Evolutionary conservation across 2,797 vertebrate species (phyloP), one percentile per base, ranked within the genome.

Genomic region (Oreonectes daqikongensis): DNA sequence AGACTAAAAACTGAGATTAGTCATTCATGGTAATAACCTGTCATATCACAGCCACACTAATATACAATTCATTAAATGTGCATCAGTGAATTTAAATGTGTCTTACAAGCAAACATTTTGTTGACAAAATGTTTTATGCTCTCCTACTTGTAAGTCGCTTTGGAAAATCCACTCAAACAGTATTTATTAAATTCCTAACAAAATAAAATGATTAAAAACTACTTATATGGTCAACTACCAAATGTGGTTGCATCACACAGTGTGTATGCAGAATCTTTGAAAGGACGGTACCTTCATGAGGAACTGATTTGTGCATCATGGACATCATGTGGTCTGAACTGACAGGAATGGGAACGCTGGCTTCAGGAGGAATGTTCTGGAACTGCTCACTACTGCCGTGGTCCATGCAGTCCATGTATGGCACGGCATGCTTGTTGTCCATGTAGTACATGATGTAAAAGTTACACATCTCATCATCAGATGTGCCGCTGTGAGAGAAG

Each of bases 391-490:
- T 89, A 60, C 91, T 90, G 57, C 94, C 92, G 0, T 91, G 90
- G 48, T 95, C 92, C 79, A 94, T 94, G 84, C 98, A 99, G 76
- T 87, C 95, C 95, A 96, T 96, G 82, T 93, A 99, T 1, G 97
- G 95, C 44, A 91, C 79, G 8, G 95, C 93, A 30, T 94, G 91
- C 78, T 90, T 94, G 82, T 93, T 94, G 79, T 98, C 97, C 96
- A 98, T 99, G 87, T 98, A 99, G 90, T 98, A 99, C 97, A 99
- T 99, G 60, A 99, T 94, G 77, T 99, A 99, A 84, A 99, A 95
- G 89, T 99, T 99, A 87, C 97, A 99, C 97, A 99, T 99, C 89
- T 99, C 97, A 84, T 99, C 97, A 74, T 84, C 91, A 17, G 96
- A 93, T 46, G 97, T 97, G 50, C 94, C 94, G 17, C 97, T 99